These are phyloP conservation scores for Eristalis arbustorum DNA, from an alignment of 2,888 invertebrate species.

Conservation along the genomic window DNA sequence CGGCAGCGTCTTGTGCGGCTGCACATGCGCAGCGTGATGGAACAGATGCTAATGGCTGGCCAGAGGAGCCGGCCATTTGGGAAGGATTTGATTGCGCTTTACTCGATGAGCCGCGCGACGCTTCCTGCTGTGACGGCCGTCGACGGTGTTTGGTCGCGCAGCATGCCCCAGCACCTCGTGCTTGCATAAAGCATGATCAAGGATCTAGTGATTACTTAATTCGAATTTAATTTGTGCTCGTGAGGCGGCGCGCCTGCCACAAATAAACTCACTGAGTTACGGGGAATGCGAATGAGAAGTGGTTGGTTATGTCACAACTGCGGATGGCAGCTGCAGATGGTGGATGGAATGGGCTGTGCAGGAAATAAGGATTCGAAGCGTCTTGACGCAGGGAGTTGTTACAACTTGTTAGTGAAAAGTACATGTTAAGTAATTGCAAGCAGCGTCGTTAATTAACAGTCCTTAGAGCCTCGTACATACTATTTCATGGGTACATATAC, in stretches of 20 bases:
- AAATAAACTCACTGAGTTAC: neutral
- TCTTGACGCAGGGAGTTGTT: too few relatives aligned
- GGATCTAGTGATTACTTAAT: conserved; percentile 48
- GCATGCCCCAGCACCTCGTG: conserved; percentile 36
- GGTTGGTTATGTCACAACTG: neutral
- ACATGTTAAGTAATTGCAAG: too few relatives aligned
- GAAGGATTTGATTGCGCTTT: conserved; percentile 13
- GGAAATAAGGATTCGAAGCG: too few relatives aligned
- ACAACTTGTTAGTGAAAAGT: too few relatives aligned
- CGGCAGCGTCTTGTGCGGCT: neutral
- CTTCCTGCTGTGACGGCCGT: conserved; percentile 52
- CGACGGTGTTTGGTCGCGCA: conserved; percentile 44
- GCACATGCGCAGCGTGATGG: neutral
- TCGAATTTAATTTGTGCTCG: conserved; percentile 7
- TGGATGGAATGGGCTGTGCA: too few relatives aligned
- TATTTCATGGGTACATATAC: too few relatives aligned
- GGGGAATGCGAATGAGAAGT: neutral
- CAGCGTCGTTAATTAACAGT: too few relatives aligned
- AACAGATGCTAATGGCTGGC: conserved; percentile 23
- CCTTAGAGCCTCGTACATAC: too few relatives aligned
- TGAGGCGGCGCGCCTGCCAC: neutral
- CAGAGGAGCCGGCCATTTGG: conserved; percentile 5
- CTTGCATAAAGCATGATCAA: conserved; percentile 6
- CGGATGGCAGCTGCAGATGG: neutral
- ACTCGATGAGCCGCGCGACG: conserved; percentile 11